Percentiles rank a stretch among this genome's conserved stretches.
These are phyloP conservation scores for Caenorhabditis doughertyi DNA, from an alignment of 2,888 invertebrate species.

Conservation along the genomic window DNA sequence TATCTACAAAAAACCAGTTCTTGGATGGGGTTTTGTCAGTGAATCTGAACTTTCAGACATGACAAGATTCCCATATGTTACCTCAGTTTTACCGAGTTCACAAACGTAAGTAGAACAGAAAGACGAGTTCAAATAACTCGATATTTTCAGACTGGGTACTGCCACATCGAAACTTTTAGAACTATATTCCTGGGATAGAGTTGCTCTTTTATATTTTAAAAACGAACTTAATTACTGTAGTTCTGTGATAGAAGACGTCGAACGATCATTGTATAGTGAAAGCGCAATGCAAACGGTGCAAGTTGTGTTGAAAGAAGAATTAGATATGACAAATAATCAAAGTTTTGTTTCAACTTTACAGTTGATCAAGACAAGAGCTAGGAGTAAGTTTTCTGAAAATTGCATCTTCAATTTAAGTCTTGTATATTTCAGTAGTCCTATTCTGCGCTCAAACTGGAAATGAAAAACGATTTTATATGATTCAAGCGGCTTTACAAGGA, in stretches of 20 bases:
- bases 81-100: constrained; percentile 54
- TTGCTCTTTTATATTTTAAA: constrained; percentile 59
- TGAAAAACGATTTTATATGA: constrained; percentile 51
- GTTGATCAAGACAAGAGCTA: constrained; percentile 28
- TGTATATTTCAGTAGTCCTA: constrained; percentile 29
- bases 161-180: constrained; percentile 51
- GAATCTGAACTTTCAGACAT: constrained; percentile 52
- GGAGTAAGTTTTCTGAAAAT: not conserved
- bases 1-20: constrained; percentile 61
- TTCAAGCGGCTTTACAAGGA: constrained; percentile 21
- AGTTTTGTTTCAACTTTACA: constrained; percentile 7
- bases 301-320: constrained; percentile 40
- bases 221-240: constrained; percentile 59
- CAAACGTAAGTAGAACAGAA: constrained; percentile 19
- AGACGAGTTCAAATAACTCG: not conserved
- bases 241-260: constrained; percentile 55
- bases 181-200: constrained; percentile 46
- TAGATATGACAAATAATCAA: constrained; percentile 5
- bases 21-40: constrained; percentile 66
- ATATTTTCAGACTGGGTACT: constrained; percentile 51
- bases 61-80: constrained; percentile 56
- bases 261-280: constrained; percentile 37
- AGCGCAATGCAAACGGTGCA: not conserved
- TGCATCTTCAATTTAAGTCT: not conserved
- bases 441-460: constrained; percentile 33